Evolutionary conservation across 2,888 invertebrate species (phyloP), one percentile per base, ranked within the genome.

Genomic region (Aproaerema taeniolella): DNA sequence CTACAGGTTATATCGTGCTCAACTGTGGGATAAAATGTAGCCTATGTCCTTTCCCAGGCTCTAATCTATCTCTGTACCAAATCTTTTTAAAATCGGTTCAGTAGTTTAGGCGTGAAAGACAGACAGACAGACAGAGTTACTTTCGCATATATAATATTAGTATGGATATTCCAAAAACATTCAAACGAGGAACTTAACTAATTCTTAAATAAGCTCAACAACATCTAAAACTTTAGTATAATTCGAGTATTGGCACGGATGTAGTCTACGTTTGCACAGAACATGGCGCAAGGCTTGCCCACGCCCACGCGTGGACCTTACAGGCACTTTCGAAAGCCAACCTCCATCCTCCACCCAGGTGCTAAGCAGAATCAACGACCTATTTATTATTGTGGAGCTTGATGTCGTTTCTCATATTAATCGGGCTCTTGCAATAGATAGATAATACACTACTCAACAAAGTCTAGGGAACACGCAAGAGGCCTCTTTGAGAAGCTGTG

Each of bases 281-380:
- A 52, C 48, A 39, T 63, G 56, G 47, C 52, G 63, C 42, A 63
- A 63, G 46, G 8, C 35, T 34, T 54, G 51, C 63, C 60, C 47
- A 63, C 55, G 51, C 63, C 60, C 47, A 63, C 61, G 46, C 47
- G 12, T 45, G 55, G 47, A 52, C 48, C 43, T 47, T 38, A 45
- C 33, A 45, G 39, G 39, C 38, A 31, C 42, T 41, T 41, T 46
- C 42, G 39, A 45, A 42, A 45, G 35, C 43, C 31, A 43, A 41
- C 30, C 17, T 31, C 20, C 12, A n/a, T n/a, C n/a, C n/a, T n/a
- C n/a, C n/a, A n/a, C n/a, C n/a, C n/a, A 6, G 20, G 28, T 9
- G 28, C 9, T 4, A 29, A 12, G 29, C 20, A 13, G 15, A 29
- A 37, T 26, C 37, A 12, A 37, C 36, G 34, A 13, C 34, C 34